Conservation (phyloP, 2,113 vertebrate genomes). For the Triplophysa dalaica region DNA sequence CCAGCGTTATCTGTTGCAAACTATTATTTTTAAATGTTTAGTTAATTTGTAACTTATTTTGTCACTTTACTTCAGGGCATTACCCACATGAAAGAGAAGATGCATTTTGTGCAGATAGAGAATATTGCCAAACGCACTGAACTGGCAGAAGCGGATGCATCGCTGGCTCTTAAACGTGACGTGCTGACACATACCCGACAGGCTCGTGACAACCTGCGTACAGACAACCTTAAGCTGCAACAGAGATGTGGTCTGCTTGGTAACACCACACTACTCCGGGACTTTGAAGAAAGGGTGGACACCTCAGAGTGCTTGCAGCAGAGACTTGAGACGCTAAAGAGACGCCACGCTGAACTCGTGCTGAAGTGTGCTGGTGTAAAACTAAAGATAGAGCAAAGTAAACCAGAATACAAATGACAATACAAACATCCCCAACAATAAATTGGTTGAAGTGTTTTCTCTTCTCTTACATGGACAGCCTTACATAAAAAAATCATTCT, state of each 20-base stretch:
- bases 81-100: slow-evolving; percentile 81
- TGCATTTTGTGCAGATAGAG: slow-evolving; percentile 73
- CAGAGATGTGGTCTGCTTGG: slow-evolving; percentile 78
- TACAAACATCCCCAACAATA: background rate
- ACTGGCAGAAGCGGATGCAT: slow-evolving; percentile 62
- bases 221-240: slow-evolving; percentile 68
- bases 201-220: slow-evolving; percentile 65
- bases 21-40: background rate
- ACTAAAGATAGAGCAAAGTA: slow-evolving; percentile 65
- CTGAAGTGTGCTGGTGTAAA: slow-evolving; percentile 61
- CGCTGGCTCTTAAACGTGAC: slow-evolving; percentile 67
- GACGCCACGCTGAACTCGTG: slow-evolving; percentile 56
- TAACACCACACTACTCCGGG: slow-evolving; percentile 70
- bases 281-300: slow-evolving; percentile 77
- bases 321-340: slow-evolving; percentile 70
- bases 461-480: too few species aligned
- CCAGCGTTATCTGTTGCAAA: too few species aligned
- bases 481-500: too few species aligned
- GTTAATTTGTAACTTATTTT: background rate
- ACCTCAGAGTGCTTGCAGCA: slow-evolving; percentile 51
- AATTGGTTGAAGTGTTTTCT: background rate
- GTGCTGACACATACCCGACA: slow-evolving; percentile 71
- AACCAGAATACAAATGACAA: background rate
- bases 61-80: slow-evolving; percentile 59
- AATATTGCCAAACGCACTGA: slow-evolving; percentile 62